A percentile compares a stretch with the other conserved stretches of the same genome.
These are phyloP conservation scores for Diadumene lineata DNA, from an alignment of 92 coral and sea anemone species.

Conservation along the genomic window DNA sequence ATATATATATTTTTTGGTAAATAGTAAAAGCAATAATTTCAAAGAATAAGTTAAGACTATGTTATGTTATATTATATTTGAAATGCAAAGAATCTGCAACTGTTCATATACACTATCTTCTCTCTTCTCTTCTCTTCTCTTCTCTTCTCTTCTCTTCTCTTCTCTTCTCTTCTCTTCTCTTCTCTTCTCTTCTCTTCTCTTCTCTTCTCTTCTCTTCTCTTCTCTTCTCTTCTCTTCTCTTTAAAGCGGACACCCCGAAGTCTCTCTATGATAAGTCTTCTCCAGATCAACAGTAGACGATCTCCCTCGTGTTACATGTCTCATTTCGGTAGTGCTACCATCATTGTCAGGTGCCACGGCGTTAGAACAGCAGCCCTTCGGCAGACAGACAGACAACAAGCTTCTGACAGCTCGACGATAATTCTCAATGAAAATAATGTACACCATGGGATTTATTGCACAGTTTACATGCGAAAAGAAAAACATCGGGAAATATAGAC, in stretches of 20 bases:
- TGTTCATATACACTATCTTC: too few species aligned
- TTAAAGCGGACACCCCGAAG: neutral
- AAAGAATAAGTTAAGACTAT: too few species aligned
- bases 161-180: too few species aligned
- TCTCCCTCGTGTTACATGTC: neutral
- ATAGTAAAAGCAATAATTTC: too few species aligned
- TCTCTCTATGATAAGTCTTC: neutral
- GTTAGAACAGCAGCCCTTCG: neutral
- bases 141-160: too few species aligned
- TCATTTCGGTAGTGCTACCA: constrained; percentile 15
- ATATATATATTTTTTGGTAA: too few species aligned
- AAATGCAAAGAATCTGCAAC: too few species aligned
- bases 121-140: too few species aligned
- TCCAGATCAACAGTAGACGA: neutral
- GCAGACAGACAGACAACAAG: neutral
- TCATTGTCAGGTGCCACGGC: constrained; percentile 20
- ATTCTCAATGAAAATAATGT: constrained; percentile 49
- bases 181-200: too few species aligned
- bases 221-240: too few species aligned
- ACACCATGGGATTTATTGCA: constrained; percentile 65
- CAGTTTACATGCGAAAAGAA: constrained; percentile 55
- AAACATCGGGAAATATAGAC: constrained; percentile 28
- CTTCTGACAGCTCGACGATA: constrained; percentile 48
- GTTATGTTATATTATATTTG: too few species aligned
- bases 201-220: too few species aligned